Evolutionary conservation across 2,113 vertebrate species (phyloP).

Genomic region (Uria lomvia): DNA sequence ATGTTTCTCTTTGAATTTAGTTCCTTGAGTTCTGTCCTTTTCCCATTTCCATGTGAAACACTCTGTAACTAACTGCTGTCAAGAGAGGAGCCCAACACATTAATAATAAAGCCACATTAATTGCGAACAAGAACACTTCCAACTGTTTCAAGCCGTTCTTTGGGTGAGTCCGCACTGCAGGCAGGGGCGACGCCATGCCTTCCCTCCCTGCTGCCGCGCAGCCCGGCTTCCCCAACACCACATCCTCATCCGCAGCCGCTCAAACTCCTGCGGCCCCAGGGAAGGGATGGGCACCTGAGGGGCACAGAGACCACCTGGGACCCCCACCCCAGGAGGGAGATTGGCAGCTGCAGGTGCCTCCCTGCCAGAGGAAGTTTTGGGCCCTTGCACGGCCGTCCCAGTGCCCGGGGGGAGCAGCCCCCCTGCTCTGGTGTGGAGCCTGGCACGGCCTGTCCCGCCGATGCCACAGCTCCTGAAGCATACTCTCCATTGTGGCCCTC

Average conservation of each 20-base stretch:
- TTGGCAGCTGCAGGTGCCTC: no score
- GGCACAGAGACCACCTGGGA: not conserved
- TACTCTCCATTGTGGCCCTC: not conserved
- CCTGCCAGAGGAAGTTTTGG: not conserved
- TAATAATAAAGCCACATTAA: conserved; percentile 86
- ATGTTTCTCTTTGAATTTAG: conserved; percentile 72
- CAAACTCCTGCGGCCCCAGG: not conserved
- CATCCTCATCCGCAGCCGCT: not conserved
- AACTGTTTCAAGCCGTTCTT: not conserved
- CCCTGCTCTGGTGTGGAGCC: not conserved
- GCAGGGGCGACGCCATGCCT: not conserved
- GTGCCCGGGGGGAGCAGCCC: not conserved
- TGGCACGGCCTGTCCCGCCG: fast-evolving
- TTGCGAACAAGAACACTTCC: conserved; percentile 17
- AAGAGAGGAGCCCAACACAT: conserved; percentile 80
- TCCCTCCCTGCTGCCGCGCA: not conserved
- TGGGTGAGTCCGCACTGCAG: not conserved
- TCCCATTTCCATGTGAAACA: conserved; percentile 76
- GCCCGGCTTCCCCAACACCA: not conserved
- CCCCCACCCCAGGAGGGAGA: not conserved
- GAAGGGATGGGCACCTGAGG: fast-evolving
- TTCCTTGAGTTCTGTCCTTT: conserved; percentile 54
- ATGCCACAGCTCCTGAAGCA: not conserved
- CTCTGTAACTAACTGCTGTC: conserved; percentile 85
- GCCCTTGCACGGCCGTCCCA: not conserved